Evolutionary conservation across 2,113 vertebrate genomes (phyloP).

Genomic region (Falco punctatus): DNA sequence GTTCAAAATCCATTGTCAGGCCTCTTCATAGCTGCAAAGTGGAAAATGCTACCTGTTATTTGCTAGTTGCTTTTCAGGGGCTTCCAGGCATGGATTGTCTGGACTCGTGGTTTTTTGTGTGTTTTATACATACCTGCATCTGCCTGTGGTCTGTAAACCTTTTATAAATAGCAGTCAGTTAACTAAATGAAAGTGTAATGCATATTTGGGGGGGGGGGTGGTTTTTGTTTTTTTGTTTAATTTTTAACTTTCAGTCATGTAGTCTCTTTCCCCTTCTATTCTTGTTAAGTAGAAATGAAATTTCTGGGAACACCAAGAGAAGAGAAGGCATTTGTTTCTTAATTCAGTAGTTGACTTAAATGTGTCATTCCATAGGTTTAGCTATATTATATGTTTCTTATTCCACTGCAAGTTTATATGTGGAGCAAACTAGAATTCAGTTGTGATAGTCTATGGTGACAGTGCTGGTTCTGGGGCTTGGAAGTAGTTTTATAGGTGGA

Average conservation of each 20-base stretch:
- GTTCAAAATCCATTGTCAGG: not conserved
- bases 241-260: not conserved
- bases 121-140: accelerated
- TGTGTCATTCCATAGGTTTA: not conserved
- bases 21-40: not conserved
- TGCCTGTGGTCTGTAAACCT: not conserved
- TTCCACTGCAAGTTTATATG: not conserved
- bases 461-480: not conserved
- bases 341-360: not conserved
- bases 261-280: not conserved
- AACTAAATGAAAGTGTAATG: not conserved
- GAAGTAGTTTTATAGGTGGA: not conserved
- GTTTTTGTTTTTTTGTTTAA: not conserved
- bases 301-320: not conserved
- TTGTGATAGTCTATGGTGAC: not conserved
- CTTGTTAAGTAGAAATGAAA: not conserved
- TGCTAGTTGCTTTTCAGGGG: not conserved
- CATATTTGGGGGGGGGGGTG: not conserved
- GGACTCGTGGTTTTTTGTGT: not conserved
- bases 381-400: not conserved
- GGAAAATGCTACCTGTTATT: not conserved
- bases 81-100: not conserved
- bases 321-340: not conserved
- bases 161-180: not conserved
- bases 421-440: not conserved